These are phyloP conservation scores for Phacellophora camtschatica DNA, from an alignment of 30 jellyfish, hydroid and myxozoan genomes.

Conservation along the genomic window DNA sequence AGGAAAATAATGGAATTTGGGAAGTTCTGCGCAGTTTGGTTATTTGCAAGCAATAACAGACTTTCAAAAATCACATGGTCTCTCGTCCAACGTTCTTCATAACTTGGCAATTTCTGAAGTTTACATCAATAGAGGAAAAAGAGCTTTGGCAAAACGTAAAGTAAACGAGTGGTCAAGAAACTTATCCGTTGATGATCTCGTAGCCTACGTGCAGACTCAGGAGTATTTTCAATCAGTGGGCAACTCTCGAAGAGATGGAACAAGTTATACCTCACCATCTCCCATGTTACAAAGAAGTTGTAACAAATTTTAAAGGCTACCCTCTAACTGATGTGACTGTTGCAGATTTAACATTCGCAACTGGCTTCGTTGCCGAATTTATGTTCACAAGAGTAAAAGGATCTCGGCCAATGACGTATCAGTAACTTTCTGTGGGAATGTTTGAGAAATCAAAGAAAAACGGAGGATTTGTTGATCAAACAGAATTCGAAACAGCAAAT, in stretches of 20 bases:
- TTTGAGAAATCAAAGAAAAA: neutral
- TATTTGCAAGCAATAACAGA: slow-evolving; percentile 22
- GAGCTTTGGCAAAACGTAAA: neutral
- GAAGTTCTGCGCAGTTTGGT: slow-evolving; percentile 33
- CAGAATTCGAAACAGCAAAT: neutral
- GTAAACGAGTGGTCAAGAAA: slow-evolving; percentile 1
- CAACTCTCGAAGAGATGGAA: slow-evolving; percentile 32
- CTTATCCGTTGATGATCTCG: neutral
- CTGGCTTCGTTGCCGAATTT: slow-evolving; percentile 21
- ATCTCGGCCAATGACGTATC: slow-evolving; percentile 48
- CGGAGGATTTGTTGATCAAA: neutral
- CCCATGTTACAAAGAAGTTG: neutral
- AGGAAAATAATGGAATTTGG: slow-evolving; percentile 9
- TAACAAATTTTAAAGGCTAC: neutral
- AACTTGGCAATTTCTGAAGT: slow-evolving; percentile 18
- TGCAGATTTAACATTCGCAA: slow-evolving; percentile 21
- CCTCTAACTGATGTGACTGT: neutral
- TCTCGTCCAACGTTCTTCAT: neutral
- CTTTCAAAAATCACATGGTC: slow-evolving; percentile 3
- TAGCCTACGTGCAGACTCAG: too few species aligned
- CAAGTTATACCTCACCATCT: slow-evolving; percentile 15
- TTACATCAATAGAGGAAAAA: slow-evolving; percentile 2
- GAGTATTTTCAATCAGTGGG: slow-evolving; percentile 31
- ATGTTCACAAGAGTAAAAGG: slow-evolving; percentile 41
- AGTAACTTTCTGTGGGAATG: slow-evolving; percentile 21